Evolutionary conservation across 2,797 vertebrate genomes (phyloP), one percentile per base, ranked within the genome.

Genomic region (Syngnathus rostellatus): DNA sequence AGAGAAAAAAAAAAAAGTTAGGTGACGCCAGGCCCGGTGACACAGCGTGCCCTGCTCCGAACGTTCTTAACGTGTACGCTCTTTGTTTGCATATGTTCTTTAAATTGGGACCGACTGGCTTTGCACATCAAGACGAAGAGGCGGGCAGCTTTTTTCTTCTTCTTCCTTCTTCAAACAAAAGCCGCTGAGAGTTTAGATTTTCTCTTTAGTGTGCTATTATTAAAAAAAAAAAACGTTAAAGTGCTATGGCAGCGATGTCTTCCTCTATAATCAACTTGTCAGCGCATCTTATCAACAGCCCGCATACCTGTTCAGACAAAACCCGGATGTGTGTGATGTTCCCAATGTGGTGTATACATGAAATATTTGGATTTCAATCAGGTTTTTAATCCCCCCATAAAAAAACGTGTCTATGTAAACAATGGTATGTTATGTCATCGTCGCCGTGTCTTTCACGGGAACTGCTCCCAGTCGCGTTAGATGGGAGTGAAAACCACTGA

Each of bases 261-360:
- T 71, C 60, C 80, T 76, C 74, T 81, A 61, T 82, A 81, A 89
- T 86, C 75, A 76, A 79, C 83, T 82, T 76, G 77, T 83, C 82
- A 83, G 67, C 68, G 65, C 73, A 77, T 74, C 74, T 67, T 68
- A 78, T 82, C 79, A 83, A 72, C 76, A 74, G 73, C 77, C 70
- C 66, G 74, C 77, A 83, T 85, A 85, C 85, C 83, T 88, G 81
- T 68, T 81, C 77, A 87, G 77, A 71, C 74, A 75, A 72, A 79
- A 75, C 59, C 37, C 64, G 0, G 66, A 76, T 73, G 74, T 77
- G 78, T 77, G 76, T 77, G 25, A 85, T 84, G 84, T 76, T 72
- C 73, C 58, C 31, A 45, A 66, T 67, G 31, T 31, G 31, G 31
- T 31, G 31, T 31, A 31, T 31, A 31, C 31, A 31, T 31, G 31